Evolutionary conservation across 2,113 vertebrate genomes (phyloP).

Genomic region (Mirza zaza): DNA sequence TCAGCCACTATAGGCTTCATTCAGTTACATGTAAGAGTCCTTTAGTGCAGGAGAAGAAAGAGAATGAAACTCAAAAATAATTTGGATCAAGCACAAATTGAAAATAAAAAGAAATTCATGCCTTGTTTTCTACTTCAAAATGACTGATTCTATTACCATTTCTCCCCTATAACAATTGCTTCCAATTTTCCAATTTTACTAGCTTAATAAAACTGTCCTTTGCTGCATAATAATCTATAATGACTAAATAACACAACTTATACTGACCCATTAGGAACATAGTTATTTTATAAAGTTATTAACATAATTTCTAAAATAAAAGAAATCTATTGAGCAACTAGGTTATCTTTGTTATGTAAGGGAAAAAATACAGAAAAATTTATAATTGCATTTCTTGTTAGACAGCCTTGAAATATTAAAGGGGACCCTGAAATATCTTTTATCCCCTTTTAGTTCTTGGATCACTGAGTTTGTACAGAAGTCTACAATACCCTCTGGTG

Average conservation of each 20-base stretch:
- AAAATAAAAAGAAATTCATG: neutral
- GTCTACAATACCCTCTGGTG: conserved; percentile 38
- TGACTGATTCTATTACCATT: neutral
- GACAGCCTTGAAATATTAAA: conserved; percentile 6
- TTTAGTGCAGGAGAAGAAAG: neutral
- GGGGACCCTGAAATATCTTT: neutral
- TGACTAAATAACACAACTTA: neutral
- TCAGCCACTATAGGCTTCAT: neutral
- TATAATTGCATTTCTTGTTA: neutral
- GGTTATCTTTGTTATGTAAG: neutral
- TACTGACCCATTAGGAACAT: neutral
- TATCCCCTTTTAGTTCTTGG: neutral
- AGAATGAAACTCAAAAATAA: neutral
- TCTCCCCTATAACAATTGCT: neutral
- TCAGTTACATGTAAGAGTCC: neutral
- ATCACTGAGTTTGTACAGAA: neutral
- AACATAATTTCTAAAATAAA: neutral
- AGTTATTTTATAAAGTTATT: neutral
- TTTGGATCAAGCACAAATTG: neutral
- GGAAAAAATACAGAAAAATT: neutral
- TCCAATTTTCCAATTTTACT: neutral
- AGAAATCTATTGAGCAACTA: neutral
- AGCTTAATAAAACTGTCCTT: neutral
- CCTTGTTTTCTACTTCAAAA: neutral
- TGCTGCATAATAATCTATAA: neutral